Conservation (phyloP, 2,113 vertebrate genomes). For the Silurus asotus region DNA sequence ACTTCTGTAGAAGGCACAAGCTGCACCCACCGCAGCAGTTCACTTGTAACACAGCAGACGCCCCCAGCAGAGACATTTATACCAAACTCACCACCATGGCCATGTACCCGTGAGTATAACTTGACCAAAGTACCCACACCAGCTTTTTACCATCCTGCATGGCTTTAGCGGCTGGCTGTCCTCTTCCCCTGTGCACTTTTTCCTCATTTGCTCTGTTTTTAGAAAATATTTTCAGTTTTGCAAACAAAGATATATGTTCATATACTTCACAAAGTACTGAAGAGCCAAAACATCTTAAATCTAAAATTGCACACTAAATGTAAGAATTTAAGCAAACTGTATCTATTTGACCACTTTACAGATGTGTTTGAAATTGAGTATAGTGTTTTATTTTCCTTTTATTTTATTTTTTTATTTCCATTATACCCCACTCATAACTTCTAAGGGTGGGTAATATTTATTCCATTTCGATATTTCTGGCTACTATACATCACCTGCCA, state of each 20-base stretch:
- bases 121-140: conserved; percentile 17
- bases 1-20: conserved; percentile 98
- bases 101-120: conserved; percentile 97
- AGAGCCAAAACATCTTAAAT: not conserved
- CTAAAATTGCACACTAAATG: not conserved
- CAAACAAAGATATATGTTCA: not conserved
- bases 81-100: conserved; percentile 97
- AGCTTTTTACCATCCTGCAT: conserved; percentile 53
- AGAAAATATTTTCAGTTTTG: not conserved
- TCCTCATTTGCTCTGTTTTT: not conserved
- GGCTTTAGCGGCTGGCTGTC: conserved; percentile 31
- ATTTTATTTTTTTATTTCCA: not conserved
- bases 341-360: not conserved
- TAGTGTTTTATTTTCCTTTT: not conserved
- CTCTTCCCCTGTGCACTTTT: not conserved
- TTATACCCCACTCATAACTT: not conserved
- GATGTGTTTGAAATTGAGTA: not conserved
- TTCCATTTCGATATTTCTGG: not conserved
- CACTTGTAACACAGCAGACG: conserved; percentile 86
- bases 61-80: conserved; percentile 91
- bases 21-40: conserved; percentile 96
- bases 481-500: not conserved
- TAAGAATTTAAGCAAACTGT: not conserved
- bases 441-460: not conserved
- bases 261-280: not conserved